Conservation (phyloP, 2,797 vertebrate species). For the Lutjanus argentimaculatus region DNA sequence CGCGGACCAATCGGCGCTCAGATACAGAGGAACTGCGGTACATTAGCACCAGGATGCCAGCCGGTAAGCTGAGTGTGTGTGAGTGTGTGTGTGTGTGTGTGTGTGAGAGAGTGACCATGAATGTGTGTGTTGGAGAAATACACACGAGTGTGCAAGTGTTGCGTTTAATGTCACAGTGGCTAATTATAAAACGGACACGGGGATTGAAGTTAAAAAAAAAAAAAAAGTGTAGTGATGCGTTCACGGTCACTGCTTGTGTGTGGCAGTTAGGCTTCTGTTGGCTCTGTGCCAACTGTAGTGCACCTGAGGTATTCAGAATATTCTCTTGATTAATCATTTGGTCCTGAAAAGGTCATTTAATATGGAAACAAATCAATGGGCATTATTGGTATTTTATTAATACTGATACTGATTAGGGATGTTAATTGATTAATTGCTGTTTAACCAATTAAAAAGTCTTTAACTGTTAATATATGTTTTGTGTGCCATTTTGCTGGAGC, state of each 20-base stretch:
- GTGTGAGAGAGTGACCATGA: neutral
- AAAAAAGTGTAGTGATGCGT: constrained; percentile 49
- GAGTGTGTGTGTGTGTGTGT: constrained; percentile 17
- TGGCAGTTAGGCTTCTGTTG: neutral
- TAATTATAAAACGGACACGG: neutral
- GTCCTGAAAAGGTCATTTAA: too few relatives aligned
- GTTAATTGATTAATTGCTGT: too few relatives aligned
- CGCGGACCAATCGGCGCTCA: constrained; percentile 20
- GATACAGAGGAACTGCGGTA: constrained; percentile 50
- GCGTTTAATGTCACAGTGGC: constrained; percentile 36
- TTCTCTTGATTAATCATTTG: too few relatives aligned
- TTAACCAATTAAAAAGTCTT: too few relatives aligned
- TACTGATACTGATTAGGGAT: too few relatives aligned
- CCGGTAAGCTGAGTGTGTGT: constrained; percentile 66
- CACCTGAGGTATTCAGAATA: too few relatives aligned
- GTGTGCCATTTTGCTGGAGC: too few relatives aligned
- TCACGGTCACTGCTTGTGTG: constrained; percentile 28
- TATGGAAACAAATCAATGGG: too few relatives aligned
- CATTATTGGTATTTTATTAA: too few relatives aligned
- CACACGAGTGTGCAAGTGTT: neutral
- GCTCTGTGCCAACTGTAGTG: neutral
- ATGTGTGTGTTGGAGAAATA: constrained; percentile 1
- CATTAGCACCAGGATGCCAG: constrained; percentile 75
- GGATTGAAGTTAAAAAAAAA: constrained; percentile 5
- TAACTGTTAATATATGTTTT: too few relatives aligned